phyloP scores from a whole-genome alignment of 2,797 vertebrate genomes.

The Acropternis orthonyx region DNA sequence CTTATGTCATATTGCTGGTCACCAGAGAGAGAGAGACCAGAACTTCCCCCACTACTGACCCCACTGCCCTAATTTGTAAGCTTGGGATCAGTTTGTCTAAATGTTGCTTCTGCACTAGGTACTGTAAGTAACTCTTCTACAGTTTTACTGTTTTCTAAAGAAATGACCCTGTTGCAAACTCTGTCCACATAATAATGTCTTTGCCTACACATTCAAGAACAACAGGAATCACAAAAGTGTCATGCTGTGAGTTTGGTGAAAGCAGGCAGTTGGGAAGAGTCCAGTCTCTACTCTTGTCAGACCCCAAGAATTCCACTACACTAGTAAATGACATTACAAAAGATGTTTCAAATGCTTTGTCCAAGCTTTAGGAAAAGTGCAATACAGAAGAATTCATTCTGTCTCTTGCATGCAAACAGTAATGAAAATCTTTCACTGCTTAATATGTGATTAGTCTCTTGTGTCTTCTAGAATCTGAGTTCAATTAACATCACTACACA shows the following conservation, averaged over 20 bases:
- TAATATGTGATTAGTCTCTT: neutral
- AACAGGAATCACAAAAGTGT: neutral
- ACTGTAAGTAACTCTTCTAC: neutral
- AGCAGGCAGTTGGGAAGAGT: neutral
- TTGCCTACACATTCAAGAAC: neutral
- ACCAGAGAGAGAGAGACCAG: neutral
- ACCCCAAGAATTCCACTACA: neutral
- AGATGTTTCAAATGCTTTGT: neutral
- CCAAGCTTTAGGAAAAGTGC: neutral
- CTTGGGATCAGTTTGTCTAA: neutral
- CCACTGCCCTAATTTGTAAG: neutral
- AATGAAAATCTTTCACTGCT: neutral
- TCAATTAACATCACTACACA: neutral
- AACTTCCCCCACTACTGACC: fast-evolving
- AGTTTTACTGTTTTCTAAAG: neutral
- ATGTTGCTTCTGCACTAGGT: neutral
- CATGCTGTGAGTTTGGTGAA: neutral
- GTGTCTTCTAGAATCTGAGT: neutral
- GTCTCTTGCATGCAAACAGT: neutral
- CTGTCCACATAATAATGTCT: neutral
- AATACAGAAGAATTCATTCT: neutral
- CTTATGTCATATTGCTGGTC: fast-evolving
- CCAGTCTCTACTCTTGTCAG: neutral
- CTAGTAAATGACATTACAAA: neutral
- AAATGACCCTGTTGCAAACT: neutral